These are phyloP conservation scores for Natator depressus DNA, from an alignment of 2,113 vertebrate genomes.

Conservation along the genomic window DNA sequence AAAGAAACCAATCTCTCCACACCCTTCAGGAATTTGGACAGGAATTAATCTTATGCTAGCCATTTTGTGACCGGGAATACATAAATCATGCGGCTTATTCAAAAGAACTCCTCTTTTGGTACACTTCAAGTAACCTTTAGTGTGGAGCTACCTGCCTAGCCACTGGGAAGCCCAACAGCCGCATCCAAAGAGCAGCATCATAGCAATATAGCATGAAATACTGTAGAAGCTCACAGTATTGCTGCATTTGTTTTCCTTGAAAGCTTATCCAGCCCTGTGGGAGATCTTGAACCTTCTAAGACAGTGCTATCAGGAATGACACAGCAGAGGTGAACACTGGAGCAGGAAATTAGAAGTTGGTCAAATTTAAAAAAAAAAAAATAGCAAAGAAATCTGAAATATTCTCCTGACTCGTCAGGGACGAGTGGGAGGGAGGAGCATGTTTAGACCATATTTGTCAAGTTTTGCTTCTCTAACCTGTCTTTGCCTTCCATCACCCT, in stretches of 20 bases:
- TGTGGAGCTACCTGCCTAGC: rapidly evolving
- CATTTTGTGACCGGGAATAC: rapidly evolving
- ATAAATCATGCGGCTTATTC: rapidly evolving
- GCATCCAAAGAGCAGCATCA: not conserved
- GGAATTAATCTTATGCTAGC: not conserved
- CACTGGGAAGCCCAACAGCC: not conserved
- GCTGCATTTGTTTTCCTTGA: rapidly evolving
- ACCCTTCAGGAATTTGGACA: rapidly evolving
- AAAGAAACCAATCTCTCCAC: not conserved
- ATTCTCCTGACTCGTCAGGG: not conserved
- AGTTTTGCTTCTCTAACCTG: not conserved
- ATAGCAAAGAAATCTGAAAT: not conserved
- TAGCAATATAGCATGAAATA: rapidly evolving
- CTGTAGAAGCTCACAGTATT: not conserved
- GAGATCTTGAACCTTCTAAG: not conserved
- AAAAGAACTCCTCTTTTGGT: not conserved
- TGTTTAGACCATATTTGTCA: not conserved
- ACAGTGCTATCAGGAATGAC: not conserved
- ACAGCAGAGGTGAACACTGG: not conserved
- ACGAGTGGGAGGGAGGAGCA: not conserved
- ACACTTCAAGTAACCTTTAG: not conserved
- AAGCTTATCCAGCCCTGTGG: not conserved
- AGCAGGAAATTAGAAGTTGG: not conserved
- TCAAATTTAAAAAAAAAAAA: not conserved
- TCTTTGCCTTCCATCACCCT: not conserved